Evolutionary conservation across 2,888 invertebrate genomes (phyloP).

Genomic region (Chorisops tibialis): DNA sequence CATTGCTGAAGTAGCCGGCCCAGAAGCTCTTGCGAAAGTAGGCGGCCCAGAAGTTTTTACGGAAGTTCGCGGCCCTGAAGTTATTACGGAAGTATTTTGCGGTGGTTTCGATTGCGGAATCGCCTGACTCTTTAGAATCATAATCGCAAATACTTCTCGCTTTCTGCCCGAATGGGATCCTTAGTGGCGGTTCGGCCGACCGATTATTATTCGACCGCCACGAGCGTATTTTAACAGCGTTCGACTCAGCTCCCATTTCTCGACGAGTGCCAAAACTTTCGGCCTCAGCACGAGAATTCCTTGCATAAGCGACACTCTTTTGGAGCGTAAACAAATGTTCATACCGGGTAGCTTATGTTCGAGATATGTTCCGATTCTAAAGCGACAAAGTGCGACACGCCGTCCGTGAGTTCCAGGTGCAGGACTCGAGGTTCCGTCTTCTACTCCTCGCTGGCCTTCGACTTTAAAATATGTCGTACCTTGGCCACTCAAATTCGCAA

Average conservation of each 20-base stretch:
- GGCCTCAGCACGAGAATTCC: constrained; percentile 81
- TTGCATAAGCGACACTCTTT: constrained; percentile 62
- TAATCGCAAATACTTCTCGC: too few relatives aligned
- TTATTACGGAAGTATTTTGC: too few relatives aligned
- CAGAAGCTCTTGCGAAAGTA: too few relatives aligned
- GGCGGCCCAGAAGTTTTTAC: too few relatives aligned
- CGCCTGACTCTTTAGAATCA: too few relatives aligned
- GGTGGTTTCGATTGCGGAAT: too few relatives aligned
- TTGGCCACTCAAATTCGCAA: constrained; percentile 79
- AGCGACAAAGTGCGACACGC: constrained; percentile 72
- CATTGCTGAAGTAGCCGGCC: too few relatives aligned
- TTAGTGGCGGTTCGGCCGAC: constrained; percentile 77
- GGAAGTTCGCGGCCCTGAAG: too few relatives aligned
- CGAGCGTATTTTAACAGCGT: constrained; percentile 62
- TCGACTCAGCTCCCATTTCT: constrained; percentile 80
- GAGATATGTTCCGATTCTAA: constrained; percentile 72
- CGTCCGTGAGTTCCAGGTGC: constrained; percentile 81
- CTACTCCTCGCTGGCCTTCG: constrained; percentile 86
- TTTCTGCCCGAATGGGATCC: constrained; percentile 87
- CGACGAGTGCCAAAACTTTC: constrained; percentile 73
- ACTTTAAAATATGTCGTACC: constrained; percentile 82
- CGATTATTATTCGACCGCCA: constrained; percentile 40
- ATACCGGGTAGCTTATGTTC: constrained; percentile 78
- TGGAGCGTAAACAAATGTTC: constrained; percentile 63
- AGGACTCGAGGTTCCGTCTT: constrained; percentile 77